Evolutionary conservation across 2,113 vertebrate species (phyloP).

Genomic region (Nicator chloris): DNA sequence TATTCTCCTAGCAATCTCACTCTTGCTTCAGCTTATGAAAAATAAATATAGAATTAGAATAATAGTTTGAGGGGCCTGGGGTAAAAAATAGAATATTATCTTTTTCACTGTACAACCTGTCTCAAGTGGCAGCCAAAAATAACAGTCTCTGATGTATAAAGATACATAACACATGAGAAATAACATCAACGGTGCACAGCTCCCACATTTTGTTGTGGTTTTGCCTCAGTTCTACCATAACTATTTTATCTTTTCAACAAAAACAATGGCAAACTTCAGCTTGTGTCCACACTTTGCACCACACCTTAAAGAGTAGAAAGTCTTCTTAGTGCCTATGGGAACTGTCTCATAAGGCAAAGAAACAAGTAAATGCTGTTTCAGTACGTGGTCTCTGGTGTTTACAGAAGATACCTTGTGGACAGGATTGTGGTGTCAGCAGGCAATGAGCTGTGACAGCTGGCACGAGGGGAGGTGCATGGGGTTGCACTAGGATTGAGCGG

Average conservation of each 20-base stretch:
- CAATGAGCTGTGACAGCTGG: not conserved
- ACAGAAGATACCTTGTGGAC: not conserved
- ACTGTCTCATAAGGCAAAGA: not conserved
- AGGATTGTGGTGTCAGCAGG: not conserved
- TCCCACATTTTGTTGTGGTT: not conserved
- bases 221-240: not conserved
- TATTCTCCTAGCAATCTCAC: not conserved
- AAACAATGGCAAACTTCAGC: not conserved
- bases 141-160: not conserved
- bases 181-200: not conserved
- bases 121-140: not conserved
- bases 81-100: not conserved
- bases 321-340: not conserved
- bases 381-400: fast-evolving
- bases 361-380: not conserved
- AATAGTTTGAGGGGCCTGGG: not conserved
- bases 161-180: not conserved
- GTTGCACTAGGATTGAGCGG: not conserved
- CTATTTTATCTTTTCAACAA: not conserved
- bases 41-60: not conserved
- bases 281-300: not conserved
- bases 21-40: not conserved
- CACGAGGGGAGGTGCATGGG: fast-evolving
- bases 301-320: not conserved
- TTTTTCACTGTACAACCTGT: not conserved